A percentile compares a stretch with the other conserved stretches of the same genome.
Evolutionary conservation across 2,888 invertebrate species (phyloP).

Genomic region (Nysson spinosus): DNA sequence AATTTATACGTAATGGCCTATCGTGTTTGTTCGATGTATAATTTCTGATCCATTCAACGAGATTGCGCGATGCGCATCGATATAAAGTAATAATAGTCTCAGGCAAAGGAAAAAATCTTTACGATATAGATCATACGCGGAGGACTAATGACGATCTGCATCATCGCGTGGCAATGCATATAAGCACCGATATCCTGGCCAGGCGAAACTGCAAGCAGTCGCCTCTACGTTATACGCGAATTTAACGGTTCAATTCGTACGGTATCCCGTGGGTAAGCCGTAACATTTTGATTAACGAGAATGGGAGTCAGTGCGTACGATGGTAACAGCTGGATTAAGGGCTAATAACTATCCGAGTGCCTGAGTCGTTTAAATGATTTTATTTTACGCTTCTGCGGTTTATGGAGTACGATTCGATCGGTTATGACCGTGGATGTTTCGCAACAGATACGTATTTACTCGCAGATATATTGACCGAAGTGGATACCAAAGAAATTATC

Average conservation of each 20-base stretch:
- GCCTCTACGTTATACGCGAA: conserved; percentile 38
- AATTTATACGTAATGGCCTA: not conserved
- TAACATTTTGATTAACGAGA: conserved; percentile 58
- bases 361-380: conserved; percentile 42
- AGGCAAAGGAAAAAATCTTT: not conserved
- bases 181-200: conserved; percentile 16
- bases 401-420: conserved; percentile 25
- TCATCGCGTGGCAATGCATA: conserved; percentile 17
- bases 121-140: not conserved
- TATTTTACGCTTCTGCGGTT: conserved; percentile 40
- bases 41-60: conserved; percentile 7
- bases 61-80: not conserved
- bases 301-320: conserved; percentile 43
- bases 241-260: conserved; percentile 48
- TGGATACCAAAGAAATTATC: too few species aligned
- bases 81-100: conserved; percentile 14
- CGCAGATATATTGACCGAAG: not conserved
- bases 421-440: too few species aligned
- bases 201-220: conserved; percentile 22
- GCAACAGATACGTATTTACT: too few species aligned
- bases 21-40: conserved; percentile 11
- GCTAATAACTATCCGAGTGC: conserved; percentile 46
- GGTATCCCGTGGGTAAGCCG: conserved; percentile 38
- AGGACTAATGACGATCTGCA: conserved; percentile 38
- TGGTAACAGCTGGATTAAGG: conserved; percentile 53